Conservation (phyloP, 2,797 vertebrate genomes). For the Melanogrammus aeglefinus region DNA sequence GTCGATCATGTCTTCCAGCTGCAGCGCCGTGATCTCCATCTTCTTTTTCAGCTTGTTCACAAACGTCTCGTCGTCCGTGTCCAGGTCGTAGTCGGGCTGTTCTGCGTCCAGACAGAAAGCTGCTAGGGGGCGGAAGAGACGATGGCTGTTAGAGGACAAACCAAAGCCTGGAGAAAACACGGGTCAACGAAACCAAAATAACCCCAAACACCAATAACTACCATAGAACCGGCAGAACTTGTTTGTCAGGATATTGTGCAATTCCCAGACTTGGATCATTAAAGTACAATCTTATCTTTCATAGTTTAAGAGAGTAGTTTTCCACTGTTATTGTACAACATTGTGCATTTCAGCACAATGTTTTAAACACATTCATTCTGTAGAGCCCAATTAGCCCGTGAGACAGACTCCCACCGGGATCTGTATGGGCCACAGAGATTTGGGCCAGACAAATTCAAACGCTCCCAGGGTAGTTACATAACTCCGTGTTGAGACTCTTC, state of each 20-base stretch:
- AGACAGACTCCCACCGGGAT: not conserved
- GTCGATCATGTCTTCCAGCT: conserved; percentile 99
- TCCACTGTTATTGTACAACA: not conserved
- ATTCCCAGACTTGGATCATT: not conserved
- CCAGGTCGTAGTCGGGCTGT: conserved; percentile 98
- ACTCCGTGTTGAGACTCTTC: not conserved
- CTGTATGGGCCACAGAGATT: not conserved
- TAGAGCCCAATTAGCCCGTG: not conserved
- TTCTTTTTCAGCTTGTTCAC: conserved; percentile 98
- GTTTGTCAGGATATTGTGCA: not conserved
- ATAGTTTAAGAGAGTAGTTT: conserved; percentile 22
- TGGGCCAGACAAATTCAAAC: not conserved
- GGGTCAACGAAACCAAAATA: too few relatives aligned
- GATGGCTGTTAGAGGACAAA: not conserved
- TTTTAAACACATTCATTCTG: too few relatives aligned
- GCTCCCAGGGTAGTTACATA: not conserved
- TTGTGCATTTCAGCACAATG: too few relatives aligned
- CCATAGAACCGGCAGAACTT: not conserved
- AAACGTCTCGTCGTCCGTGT: conserved; percentile 95
- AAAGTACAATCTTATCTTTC: not conserved
- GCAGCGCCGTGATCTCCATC: conserved; percentile 94
- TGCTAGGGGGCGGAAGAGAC: not conserved
- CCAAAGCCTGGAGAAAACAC: not conserved
- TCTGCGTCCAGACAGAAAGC: conserved; percentile 99
- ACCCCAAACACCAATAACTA: too few relatives aligned